Evolutionary conservation across 2,888 invertebrate species (phyloP), one percentile per base, ranked within the genome.

Genomic region (Oscheius myriophilus): DNA sequence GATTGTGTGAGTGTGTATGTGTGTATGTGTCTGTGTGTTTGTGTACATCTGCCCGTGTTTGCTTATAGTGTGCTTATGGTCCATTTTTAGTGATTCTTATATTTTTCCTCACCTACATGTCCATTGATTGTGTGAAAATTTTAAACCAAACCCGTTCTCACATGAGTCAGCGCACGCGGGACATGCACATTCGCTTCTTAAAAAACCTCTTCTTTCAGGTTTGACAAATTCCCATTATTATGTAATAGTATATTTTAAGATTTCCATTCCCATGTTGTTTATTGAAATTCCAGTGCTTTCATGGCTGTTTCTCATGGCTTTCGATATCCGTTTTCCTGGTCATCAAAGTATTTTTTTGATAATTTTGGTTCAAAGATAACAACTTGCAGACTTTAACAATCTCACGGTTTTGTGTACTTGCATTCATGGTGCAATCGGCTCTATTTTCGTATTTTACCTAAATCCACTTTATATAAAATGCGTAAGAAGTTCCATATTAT

Each of bases 261-360:
- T 26, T 2, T 61, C 26, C 2, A 33, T 61, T 46, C 61, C 61
- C 7, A 61, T 61, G 61, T 33, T 61, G n/a, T 25, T 61, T 9
- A 25, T 61, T n/a, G 61, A 61, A 49, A 3, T 61, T 16, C 61
- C 61, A 7, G 45, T 61, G 11, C 11, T 49, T 16, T 49, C n/a
- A 12, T 61, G 61, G 61, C 2, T 61, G 1, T 14, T 61, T 18
- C 18, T 33, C 26, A 49, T 26, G 2, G 16, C 49, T 49, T 46
- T 46, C 9, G 61, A 61, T 12, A 45, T 61, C 3, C 46, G 61
- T 2, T 61, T 61, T 61, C 33, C 49, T 12, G 26, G 49, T 16
- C 49, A 49, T 46, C 61, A 61, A 21, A 49, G 61, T 61, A 23
- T 18, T 11, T 18, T 7, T 18, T 11, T 18, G 9, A 2, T 18